Conservation (phyloP, 2,797 vertebrate genomes). For the Pangasius sanitwongsei region DNA sequence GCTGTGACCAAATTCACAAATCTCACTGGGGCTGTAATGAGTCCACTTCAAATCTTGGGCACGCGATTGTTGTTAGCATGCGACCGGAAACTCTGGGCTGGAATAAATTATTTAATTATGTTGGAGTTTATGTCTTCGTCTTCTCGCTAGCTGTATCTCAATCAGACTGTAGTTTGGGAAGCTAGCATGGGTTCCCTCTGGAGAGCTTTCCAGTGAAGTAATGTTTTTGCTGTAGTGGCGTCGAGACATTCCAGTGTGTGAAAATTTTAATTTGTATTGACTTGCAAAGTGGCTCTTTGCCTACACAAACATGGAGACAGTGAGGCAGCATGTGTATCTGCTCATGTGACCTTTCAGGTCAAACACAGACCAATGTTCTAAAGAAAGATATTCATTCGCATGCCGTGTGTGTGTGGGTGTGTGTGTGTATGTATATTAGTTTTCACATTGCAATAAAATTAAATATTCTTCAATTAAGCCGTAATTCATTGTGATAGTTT, state of each 20-base stretch:
- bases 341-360: background rate
- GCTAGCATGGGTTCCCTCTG: background rate
- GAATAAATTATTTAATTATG: background rate
- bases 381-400: background rate
- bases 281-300: slow-evolving; percentile 1
- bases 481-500: too few species aligned
- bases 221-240: background rate
- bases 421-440: too few species aligned
- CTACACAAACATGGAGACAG: background rate
- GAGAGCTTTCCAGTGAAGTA: too few species aligned
- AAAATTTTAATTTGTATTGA: background rate
- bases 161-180: background rate
- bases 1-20: background rate
- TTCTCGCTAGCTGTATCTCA: background rate
- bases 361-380: background rate
- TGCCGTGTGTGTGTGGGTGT: too few species aligned
- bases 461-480: too few species aligned
- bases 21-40: background rate
- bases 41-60: background rate
- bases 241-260: background rate
- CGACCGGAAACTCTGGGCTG: background rate
- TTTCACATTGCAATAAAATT: too few species aligned
- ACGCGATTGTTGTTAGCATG: background rate
- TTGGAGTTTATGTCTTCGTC: background rate
- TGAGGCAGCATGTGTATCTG: too few species aligned